A percentile compares a stretch with the other conserved stretches of the same genome.
Evolutionary conservation across 2,113 vertebrate species (phyloP).

Genomic region (Casuarius casuarius): DNA sequence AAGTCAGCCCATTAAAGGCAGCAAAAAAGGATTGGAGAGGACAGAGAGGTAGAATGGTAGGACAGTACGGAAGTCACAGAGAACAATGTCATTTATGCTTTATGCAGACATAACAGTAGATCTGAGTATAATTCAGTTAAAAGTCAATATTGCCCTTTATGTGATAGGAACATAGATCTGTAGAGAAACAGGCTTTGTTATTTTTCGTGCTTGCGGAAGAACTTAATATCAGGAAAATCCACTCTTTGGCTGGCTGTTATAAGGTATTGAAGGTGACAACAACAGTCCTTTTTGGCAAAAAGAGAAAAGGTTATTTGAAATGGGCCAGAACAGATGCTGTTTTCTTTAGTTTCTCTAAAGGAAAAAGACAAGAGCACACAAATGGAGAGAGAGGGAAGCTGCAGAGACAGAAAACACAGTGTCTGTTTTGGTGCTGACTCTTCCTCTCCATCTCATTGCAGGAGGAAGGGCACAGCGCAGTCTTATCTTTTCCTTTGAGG

Average conservation of each 20-base stretch:
- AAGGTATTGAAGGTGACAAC: conserved; percentile 11
- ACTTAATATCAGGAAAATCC: background rate
- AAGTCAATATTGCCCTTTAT: conserved; percentile 60
- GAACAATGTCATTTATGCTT: background rate
- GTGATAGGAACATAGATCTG: conserved; percentile 49
- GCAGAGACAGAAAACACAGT: background rate
- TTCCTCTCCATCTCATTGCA: conserved; percentile 28
- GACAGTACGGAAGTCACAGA: background rate
- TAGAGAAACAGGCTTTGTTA: conserved; percentile 51
- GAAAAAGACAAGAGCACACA: background rate
- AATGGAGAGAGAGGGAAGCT: background rate
- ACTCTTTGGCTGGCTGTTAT: background rate
- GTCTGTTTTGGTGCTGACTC: conserved; percentile 19
- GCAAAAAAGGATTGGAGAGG: rapidly evolving
- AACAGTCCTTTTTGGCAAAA: conserved; percentile 18
- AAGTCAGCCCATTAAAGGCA: background rate
- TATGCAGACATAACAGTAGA: conserved; percentile 36
- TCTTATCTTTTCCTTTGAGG: conserved; percentile 33
- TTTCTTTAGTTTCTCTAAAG: conserved; percentile 38
- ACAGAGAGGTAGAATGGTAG: background rate
- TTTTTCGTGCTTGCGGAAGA: conserved; percentile 23
- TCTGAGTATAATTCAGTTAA: conserved; percentile 54
- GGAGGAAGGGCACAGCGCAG: conserved; percentile 11
- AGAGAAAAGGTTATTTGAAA: conserved; percentile 66
- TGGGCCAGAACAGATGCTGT: background rate